Conservation (phyloP, 2,797 vertebrate genomes). For the Pterois miles region DNA sequence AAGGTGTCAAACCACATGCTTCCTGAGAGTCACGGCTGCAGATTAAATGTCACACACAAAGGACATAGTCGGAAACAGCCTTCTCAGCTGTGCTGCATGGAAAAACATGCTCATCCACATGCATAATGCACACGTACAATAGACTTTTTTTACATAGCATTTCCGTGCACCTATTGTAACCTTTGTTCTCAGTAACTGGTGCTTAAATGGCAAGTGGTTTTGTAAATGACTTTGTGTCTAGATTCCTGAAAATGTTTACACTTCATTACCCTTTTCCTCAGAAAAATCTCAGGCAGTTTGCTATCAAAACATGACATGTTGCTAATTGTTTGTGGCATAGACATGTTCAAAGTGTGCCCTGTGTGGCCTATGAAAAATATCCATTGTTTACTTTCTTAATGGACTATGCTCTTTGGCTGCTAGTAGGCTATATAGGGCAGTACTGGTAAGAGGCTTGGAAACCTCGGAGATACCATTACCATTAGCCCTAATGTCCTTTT, state of each 20-base stretch:
- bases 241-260: slow-evolving; percentile 37
- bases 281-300: not conserved
- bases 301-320: slow-evolving; percentile 10
- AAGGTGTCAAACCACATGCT: slow-evolving; percentile 59
- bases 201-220: slow-evolving; percentile 36
- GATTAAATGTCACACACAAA: slow-evolving; percentile 36
- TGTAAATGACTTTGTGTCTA: slow-evolving; percentile 12
- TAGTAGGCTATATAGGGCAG: slow-evolving; percentile 32
- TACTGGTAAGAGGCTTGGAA: slow-evolving; percentile 70
- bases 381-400: slow-evolving; percentile 84
- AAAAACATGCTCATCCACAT: slow-evolving; percentile 31
- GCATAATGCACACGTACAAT: slow-evolving; percentile 1
- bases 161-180: slow-evolving; percentile 25
- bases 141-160: slow-evolving; percentile 1
- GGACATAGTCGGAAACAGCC: not conserved
- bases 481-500: slow-evolving; percentile 82
- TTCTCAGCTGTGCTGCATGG: slow-evolving; percentile 8
- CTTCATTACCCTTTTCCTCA: not conserved
- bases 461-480: slow-evolving; percentile 79
- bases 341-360: slow-evolving; percentile 33
- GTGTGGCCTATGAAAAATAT: slow-evolving; percentile 60
- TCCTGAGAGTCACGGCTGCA: slow-evolving; percentile 35
- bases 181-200: slow-evolving; percentile 34
- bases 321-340: slow-evolving; percentile 39
- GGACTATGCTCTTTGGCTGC: slow-evolving; percentile 71